A percentile compares a stretch with the other conserved stretches of the same genome.
Conservation (phyloP, 1,140 invertebrate species). For the Drosophila ohnishii region DNA sequence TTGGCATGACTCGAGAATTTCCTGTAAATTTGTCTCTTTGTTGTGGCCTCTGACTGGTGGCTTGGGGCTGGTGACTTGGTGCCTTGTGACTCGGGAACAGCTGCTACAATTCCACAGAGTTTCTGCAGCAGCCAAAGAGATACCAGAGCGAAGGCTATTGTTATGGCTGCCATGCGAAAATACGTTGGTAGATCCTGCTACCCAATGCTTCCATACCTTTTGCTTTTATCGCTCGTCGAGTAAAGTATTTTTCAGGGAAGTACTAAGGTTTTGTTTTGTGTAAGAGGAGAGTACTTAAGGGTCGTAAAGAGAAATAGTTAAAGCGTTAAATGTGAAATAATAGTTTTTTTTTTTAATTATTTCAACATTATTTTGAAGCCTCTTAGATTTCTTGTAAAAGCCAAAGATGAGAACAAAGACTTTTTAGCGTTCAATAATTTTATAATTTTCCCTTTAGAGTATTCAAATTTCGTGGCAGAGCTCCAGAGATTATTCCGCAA, state of each 20-base stretch:
- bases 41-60: constrained; percentile 14
- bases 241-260: neutral
- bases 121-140: constrained; percentile 2
- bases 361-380: neutral
- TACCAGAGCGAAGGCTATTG: constrained; percentile 18
- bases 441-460: neutral
- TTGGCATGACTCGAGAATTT: constrained; percentile 75
- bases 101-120: constrained; percentile 38
- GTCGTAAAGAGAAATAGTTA: neutral
- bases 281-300: neutral
- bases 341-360: neutral
- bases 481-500: constrained; percentile 2
- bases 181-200: constrained; percentile 1
- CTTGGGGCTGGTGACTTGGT: neutral
- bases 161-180: constrained; percentile 10
- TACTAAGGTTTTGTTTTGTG: neutral
- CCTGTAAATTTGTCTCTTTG: constrained; percentile 56
- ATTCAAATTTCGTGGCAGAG: constrained; percentile 1
- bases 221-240: neutral
- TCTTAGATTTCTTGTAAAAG: neutral
- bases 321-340: neutral
- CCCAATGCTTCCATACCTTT: neutral
- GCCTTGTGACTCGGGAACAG: constrained; percentile 33
- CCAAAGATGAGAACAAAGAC: too few relatives aligned
- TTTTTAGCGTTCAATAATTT: neutral